Base-by-base conservation (phyloP, 2,113 vertebrate species). In the Chloropsis hardwickii region DNA sequence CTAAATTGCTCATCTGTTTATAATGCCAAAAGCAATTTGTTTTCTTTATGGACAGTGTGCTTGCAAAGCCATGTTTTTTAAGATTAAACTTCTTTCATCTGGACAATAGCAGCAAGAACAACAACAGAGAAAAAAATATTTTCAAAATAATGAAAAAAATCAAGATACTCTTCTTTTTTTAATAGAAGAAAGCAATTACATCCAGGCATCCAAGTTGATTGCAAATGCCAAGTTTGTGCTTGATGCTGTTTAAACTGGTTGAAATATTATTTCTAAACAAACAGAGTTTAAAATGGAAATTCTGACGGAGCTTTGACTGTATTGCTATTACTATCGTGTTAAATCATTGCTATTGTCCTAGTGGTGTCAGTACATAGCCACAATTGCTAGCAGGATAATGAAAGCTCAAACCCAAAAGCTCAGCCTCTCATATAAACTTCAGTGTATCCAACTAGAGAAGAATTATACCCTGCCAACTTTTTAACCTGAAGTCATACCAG, bases 241-340 rank as follows among this genome's bases (percentile, higher is more conserved):
- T 92, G 93, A 93, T 4, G 21, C 80, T 88, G 48, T 84, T 97
- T 93, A 96, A 94, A 94, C 90, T 90, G 80, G 72, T 64, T 94
- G 72, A 94, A 97, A 94, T 93, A 93, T 88, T 94, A 92, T 95
- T 96, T 96, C 90, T 95, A 95, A 97, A 95, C 84, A 96, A 93
- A 95, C 94, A 94, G 53, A 74, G 88, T 72, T 95, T 96, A 93
- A 97, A 96, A 96, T 96, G 95, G 95, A 97, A 96, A 97, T 88
- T 95, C 72, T 96, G 93, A 95, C 1, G 0, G 92, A 71, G 45
- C 61, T 90, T 94, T 95, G 79, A 90, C 60, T 83, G 57, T 48
- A 83, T 61, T 88, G 56, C 80, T 88, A 37, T 95, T 93, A 56
- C 85, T 79, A 88, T 88, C 48, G 6, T 10, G 40, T 71, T 94